phyloP scores from a whole-genome alignment of 2,888 invertebrate species.

The Sphaerophoria taeniata region DNA sequence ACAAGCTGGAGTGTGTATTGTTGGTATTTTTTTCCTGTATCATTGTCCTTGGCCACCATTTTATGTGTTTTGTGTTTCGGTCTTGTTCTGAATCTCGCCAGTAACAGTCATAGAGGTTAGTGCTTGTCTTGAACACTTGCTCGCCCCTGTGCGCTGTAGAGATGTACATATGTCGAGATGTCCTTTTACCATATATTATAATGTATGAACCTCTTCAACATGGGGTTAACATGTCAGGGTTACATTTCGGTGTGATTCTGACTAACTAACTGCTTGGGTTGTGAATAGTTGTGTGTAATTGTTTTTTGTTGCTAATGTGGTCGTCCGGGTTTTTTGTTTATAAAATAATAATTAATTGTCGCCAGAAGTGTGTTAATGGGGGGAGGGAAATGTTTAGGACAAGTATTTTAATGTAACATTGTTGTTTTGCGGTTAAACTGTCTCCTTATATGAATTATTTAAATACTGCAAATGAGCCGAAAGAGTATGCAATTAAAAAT shows the following conservation, averaged over 20 bases:
- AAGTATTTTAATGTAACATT: too few relatives aligned
- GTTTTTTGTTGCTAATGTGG: constrained; percentile 46
- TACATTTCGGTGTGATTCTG: constrained; percentile 23
- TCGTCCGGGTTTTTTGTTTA: constrained; percentile 5
- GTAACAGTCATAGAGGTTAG: constrained; percentile 51
- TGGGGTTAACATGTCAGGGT: constrained; percentile 22
- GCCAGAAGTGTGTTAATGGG: too few relatives aligned
- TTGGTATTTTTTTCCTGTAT: neutral
- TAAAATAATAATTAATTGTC: too few relatives aligned
- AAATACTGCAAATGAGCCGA: too few relatives aligned
- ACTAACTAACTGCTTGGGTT: constrained; percentile 37
- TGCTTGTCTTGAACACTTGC: constrained; percentile 33
- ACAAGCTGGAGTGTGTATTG: neutral
- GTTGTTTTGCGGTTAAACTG: too few relatives aligned
- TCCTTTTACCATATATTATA: neutral
- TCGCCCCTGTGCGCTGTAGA: neutral
- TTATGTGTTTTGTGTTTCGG: neutral
- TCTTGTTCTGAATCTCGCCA: neutral
- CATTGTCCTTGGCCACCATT: constrained; percentile 7
- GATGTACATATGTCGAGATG: too few relatives aligned
- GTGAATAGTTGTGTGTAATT: constrained; percentile 45
- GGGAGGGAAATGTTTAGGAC: too few relatives aligned
- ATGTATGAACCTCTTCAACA: neutral
- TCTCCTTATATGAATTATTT: too few relatives aligned
- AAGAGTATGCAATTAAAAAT: too few relatives aligned